Percentiles rank a stretch among this genome's conserved stretches.
These are phyloP conservation scores for Euwallacea fornicatus DNA, from an alignment of 1,140 invertebrate genomes.

Conservation along the genomic window DNA sequence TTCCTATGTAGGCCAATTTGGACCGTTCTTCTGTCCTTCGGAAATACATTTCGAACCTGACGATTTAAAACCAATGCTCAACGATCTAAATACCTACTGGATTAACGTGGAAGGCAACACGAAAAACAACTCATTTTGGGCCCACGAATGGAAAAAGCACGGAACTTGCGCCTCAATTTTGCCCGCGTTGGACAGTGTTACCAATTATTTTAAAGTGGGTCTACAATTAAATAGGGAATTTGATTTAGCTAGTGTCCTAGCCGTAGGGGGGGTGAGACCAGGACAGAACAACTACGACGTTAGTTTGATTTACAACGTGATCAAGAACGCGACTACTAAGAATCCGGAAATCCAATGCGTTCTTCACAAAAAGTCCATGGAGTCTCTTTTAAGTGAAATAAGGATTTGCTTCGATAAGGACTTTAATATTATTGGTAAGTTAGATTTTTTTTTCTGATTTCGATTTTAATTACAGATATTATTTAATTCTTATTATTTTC, in stretches of 20 bases:
- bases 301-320: slow-evolving; percentile 60
- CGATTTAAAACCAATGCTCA: slow-evolving; percentile 61
- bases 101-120: slow-evolving; percentile 68
- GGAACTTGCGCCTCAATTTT: slow-evolving; percentile 74
- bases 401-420: slow-evolving; percentile 68
- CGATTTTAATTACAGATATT: neutral
- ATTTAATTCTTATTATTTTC: too few relatives aligned
- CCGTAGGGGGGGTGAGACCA: slow-evolving; percentile 60
- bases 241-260: slow-evolving; percentile 57
- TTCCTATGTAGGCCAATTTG: slow-evolving; percentile 50
- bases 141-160: slow-evolving; percentile 84
- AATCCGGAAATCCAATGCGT: slow-evolving; percentile 66
- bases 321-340: slow-evolving; percentile 59
- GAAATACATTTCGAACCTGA: slow-evolving; percentile 66
- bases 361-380: slow-evolving; percentile 56
- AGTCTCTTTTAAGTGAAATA: slow-evolving; percentile 64
- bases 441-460: neutral
- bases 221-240: slow-evolving; percentile 63
- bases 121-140: slow-evolving; percentile 67
- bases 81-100: slow-evolving; percentile 69
- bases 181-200: slow-evolving; percentile 63
- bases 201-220: slow-evolving; percentile 73
- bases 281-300: slow-evolving; percentile 60
- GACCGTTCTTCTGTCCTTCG: slow-evolving; percentile 69
- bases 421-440: slow-evolving; percentile 50